Evolutionary conservation across 1,140 invertebrate genomes (phyloP), one percentile per base, ranked within the genome.

Genomic region (Drepana arcuata): DNA sequence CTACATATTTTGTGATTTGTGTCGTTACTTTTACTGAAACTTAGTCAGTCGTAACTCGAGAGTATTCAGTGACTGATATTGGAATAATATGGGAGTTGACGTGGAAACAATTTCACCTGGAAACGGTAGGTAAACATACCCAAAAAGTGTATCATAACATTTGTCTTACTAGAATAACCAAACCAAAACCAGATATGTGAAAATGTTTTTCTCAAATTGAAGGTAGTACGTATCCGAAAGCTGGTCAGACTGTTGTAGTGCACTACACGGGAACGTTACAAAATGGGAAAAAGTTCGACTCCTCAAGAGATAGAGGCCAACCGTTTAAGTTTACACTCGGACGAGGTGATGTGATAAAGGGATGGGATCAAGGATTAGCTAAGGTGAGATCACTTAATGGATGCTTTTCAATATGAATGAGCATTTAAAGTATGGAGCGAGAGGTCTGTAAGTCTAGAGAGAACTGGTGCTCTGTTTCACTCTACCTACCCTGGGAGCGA

Each of bases 291-390:
- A 95, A 95, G 80, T 96, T 98, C 59, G 96, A 98, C 72, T 97
- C 94, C 0, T 97, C 95, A 7, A 89, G 95, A 52, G 95, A 96
- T 73, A 91, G 95, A 53, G 94, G 93, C 24, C 87, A 90, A 48
- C 96, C 96, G 3, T 98, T 98, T 80, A 96, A 95, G 75, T 98
- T 98, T 80, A 92, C 88, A 60, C 90, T 98, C 60, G 96, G 96
- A 25, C 91, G 91, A 71, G 95, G 95, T 36, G 95, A 98, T 84
- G 95, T 97, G 4, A 98, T 98, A 70, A 93, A 93, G 75, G 96
- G 96, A 14, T 98, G 96, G 96, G 96, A 98, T 68, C 90, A 95
- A 84, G 96, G 96, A 44, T 91, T 98, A 37, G 92, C 94, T 29
- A 91, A 94, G 85, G 91, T 93, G 84, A 75, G 30, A 21, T 39